phyloP scores from a whole-genome alignment of 1,140 invertebrate genomes.

The Drosophila auraria region DNA sequence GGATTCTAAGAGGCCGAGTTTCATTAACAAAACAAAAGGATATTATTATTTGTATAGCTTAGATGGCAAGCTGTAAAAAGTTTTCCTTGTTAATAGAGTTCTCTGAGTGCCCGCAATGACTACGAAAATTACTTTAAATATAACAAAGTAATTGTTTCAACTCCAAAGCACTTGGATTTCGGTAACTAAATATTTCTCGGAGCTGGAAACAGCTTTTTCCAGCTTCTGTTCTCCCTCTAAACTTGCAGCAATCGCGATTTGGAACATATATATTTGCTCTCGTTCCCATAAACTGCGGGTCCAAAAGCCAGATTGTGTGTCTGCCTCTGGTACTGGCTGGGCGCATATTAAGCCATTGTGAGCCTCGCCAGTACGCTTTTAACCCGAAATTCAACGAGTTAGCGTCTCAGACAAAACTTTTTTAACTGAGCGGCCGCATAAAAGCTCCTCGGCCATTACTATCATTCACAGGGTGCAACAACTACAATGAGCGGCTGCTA shows the following conservation, averaged over 20 bases:
- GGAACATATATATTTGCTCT: not conserved
- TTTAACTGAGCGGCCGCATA: constrained; percentile 67
- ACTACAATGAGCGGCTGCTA: constrained; percentile 41
- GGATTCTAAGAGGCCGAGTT: not conserved
- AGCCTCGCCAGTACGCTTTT: constrained; percentile 67
- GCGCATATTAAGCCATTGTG: constrained; percentile 72
- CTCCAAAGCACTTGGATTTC: not conserved
- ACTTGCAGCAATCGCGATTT: not conserved
- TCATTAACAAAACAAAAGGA: not conserved
- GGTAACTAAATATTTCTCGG: not conserved
- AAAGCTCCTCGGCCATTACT: constrained; percentile 74
- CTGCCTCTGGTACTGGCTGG: constrained; percentile 8
- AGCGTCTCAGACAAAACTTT: constrained; percentile 77
- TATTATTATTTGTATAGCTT: not conserved
- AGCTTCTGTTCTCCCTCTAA: not conserved
- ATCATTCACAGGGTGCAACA: constrained; percentile 68
- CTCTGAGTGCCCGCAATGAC: too few relatives aligned
- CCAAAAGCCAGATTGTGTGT: constrained; percentile 23
- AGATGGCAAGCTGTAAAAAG: too few relatives aligned
- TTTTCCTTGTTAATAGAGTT: not conserved
- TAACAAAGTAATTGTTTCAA: not conserved
- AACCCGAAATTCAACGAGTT: constrained; percentile 70
- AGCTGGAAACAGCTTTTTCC: not conserved
- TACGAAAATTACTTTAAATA: not conserved
- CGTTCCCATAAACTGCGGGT: constrained; percentile 20